These are phyloP conservation scores for Campylorhamphus procurvoides DNA, from an alignment of 2,113 vertebrate genomes.

Conservation along the genomic window DNA sequence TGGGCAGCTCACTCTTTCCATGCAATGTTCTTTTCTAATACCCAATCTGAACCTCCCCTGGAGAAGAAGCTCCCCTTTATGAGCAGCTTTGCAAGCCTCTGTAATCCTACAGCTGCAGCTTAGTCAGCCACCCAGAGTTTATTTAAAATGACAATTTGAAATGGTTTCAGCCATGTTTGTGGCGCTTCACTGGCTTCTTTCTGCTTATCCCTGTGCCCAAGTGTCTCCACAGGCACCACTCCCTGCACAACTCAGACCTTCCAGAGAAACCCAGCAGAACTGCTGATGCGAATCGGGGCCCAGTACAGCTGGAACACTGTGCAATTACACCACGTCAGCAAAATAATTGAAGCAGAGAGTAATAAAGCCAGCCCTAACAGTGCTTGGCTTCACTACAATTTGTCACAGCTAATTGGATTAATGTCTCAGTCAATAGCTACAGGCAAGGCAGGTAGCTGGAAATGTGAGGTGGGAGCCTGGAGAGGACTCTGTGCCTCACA, in stretches of 20 bases:
- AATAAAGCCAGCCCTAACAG: conserved; percentile 10
- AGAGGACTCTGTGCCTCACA: not conserved
- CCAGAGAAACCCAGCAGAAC: not conserved
- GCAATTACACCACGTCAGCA: conserved; percentile 19
- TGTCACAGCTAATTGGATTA: conserved; percentile 16
- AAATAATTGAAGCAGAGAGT: conserved; percentile 1
- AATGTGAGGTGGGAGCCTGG: not conserved
- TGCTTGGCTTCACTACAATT: not conserved
- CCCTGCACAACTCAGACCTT: not conserved
- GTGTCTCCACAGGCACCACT: not conserved
- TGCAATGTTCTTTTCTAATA: not conserved
- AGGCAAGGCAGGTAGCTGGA: conserved; percentile 27
- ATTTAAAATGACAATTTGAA: not conserved
- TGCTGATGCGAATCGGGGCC: not conserved
- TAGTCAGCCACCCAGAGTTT: not conserved
- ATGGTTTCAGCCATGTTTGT: not conserved
- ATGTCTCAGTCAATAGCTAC: not conserved
- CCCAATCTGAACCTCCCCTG: not conserved
- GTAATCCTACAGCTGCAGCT: not conserved
- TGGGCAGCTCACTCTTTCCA: not conserved
- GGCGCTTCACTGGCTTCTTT: not conserved
- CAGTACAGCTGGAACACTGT: not conserved
- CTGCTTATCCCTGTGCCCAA: not conserved
- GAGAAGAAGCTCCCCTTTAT: not conserved
- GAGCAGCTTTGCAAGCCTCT: not conserved